These are phyloP conservation scores for Tetramorium bicarinatum DNA, from an alignment of 2,888 invertebrate species.

Conservation along the genomic window DNA sequence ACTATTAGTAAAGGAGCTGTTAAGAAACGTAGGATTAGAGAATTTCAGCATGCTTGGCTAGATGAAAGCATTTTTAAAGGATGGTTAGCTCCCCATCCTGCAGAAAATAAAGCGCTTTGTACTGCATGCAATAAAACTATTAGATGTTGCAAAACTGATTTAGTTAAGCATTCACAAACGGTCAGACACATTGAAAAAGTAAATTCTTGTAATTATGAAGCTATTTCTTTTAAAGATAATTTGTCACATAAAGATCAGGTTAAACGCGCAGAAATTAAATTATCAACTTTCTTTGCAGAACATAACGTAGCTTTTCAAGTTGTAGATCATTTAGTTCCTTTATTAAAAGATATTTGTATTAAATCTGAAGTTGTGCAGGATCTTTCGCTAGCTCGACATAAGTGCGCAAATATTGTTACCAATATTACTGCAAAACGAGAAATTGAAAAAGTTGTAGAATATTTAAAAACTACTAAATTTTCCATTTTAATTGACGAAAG, in stretches of 20 bases:
- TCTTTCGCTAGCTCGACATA: not conserved
- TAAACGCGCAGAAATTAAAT: not conserved
- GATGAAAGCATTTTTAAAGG: too few relatives aligned
- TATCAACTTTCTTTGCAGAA: not conserved
- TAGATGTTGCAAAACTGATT: not conserved
- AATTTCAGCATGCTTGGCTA: too few relatives aligned
- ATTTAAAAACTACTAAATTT: not conserved
- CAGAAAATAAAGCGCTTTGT: too few relatives aligned
- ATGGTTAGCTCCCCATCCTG: too few relatives aligned
- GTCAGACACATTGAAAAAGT: not conserved
- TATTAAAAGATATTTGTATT: not conserved
- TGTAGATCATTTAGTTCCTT: not conserved
- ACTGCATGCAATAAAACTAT: too few relatives aligned
- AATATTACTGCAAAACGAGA: not conserved
- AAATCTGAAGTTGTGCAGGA: not conserved
- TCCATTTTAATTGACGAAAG: not conserved
- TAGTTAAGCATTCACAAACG: not conserved
- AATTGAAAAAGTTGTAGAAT: not conserved
- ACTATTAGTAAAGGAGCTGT: too few relatives aligned
- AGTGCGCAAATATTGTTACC: not conserved
- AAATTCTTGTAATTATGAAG: not conserved
- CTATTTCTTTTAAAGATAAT: too few relatives aligned
- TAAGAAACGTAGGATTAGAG: too few relatives aligned
- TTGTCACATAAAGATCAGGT: not conserved
- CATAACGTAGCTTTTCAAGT: not conserved